Conservation (phyloP, 2,888 invertebrate genomes). For the Osmoderma eremita region DNA sequence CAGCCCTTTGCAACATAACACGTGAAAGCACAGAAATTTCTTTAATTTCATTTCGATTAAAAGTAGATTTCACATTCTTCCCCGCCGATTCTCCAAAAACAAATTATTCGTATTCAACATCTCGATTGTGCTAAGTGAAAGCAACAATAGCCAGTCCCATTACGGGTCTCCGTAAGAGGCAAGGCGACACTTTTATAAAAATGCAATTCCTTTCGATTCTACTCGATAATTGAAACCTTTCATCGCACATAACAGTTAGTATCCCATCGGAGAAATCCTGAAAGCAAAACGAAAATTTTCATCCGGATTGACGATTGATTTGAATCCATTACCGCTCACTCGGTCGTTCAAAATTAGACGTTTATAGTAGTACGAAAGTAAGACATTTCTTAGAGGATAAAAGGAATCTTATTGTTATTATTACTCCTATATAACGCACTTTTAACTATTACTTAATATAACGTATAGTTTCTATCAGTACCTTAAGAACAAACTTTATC, state of each 20-base stretch:
- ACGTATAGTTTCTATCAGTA: too few relatives aligned
- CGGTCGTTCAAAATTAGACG: background rate
- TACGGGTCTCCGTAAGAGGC: slow-evolving; percentile 2
- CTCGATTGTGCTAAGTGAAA: too few relatives aligned
- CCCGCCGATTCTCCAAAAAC: too few relatives aligned
- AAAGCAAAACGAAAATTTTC: background rate
- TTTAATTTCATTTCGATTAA: too few relatives aligned
- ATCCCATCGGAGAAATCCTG: background rate
- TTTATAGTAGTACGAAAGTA: background rate
- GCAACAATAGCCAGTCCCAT: too few relatives aligned
- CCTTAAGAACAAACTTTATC: too few relatives aligned
- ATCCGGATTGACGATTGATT: background rate
- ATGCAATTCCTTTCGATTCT: slow-evolving; percentile 28
- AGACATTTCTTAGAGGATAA: background rate
- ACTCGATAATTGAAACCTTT: slow-evolving; percentile 25
- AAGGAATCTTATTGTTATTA: background rate
- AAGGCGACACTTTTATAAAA: slow-evolving; percentile 7
- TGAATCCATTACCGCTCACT: slow-evolving; percentile 13
- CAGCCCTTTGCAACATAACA: too few relatives aligned
- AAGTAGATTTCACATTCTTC: too few relatives aligned
- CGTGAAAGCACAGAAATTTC: too few relatives aligned
- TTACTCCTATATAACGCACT: background rate
- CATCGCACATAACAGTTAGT: background rate
- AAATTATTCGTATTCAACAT: too few relatives aligned
- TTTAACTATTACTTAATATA: too few relatives aligned